These are phyloP conservation scores for Melospiza georgiana DNA, from an alignment of 2,113 vertebrate genomes.

Conservation along the genomic window DNA sequence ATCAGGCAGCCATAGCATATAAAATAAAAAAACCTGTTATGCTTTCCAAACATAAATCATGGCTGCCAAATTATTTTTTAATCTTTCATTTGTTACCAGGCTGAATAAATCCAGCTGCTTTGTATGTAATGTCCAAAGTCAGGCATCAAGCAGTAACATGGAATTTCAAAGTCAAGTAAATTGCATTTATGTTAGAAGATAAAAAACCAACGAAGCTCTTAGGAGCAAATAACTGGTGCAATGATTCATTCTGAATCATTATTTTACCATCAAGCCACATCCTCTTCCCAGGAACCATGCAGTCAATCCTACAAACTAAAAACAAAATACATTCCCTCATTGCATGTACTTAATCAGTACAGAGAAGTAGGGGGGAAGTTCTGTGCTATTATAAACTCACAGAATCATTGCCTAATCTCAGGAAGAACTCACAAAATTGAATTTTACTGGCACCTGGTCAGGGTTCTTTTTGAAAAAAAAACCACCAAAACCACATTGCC, in stretches of 20 bases:
- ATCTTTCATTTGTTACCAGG: background rate
- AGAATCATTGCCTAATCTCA: background rate
- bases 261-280: background rate
- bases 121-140: background rate
- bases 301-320: background rate
- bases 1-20: background rate
- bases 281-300: background rate
- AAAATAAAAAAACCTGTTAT: background rate
- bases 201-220: background rate
- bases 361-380: background rate
- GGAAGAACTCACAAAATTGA: background rate
- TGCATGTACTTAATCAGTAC: background rate
- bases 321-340: rapidly evolving
- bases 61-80: background rate
- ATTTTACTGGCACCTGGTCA: background rate
- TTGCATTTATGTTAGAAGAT: background rate
- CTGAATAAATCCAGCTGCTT: background rate
- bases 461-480: background rate
- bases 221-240: background rate
- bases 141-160: background rate
- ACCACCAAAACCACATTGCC: background rate
- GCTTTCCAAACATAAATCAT: background rate
- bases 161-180: background rate
- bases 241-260: background rate
- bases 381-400: background rate